These are phyloP conservation scores for Dasypus novemcinctus DNA, from an alignment of 2,113 vertebrate genomes.

Conservation along the genomic window DNA sequence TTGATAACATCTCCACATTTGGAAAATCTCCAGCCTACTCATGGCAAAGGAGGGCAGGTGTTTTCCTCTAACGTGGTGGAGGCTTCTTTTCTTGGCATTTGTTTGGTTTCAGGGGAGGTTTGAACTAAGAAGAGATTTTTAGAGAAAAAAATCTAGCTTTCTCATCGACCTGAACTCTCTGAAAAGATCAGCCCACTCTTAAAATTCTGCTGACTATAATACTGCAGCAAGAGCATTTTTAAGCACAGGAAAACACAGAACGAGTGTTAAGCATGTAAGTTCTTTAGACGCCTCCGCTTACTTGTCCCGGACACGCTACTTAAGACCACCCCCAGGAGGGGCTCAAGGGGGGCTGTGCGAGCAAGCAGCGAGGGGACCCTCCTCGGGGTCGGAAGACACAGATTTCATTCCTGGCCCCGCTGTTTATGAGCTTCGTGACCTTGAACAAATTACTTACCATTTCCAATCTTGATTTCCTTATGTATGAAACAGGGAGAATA, in stretches of 20 bases:
- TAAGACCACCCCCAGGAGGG: rapidly evolving
- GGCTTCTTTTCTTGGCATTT: slow-evolving; percentile 37
- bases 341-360: too few species aligned
- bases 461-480: neutral
- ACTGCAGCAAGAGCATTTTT: neutral
- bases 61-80: slow-evolving; percentile 25
- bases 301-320: rapidly evolving
- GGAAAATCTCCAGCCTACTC: slow-evolving; percentile 63
- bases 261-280: neutral
- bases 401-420: neutral
- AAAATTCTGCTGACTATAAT: neutral
- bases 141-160: neutral
- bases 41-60: slow-evolving; percentile 50
- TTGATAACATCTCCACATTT: slow-evolving; percentile 61
- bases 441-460: neutral
- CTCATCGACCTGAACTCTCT: neutral
- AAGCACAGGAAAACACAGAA: neutral
- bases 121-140: slow-evolving; percentile 46
- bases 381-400: neutral
- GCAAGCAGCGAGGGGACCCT: too few species aligned
- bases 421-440: neutral
- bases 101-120: neutral
- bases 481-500: neutral
- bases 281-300: neutral
- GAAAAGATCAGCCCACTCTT: slow-evolving; percentile 7